Evolutionary conservation across 2,888 invertebrate genomes (phyloP), one percentile per base, ranked within the genome.

Genomic region (Phaedon cochleariae): DNA sequence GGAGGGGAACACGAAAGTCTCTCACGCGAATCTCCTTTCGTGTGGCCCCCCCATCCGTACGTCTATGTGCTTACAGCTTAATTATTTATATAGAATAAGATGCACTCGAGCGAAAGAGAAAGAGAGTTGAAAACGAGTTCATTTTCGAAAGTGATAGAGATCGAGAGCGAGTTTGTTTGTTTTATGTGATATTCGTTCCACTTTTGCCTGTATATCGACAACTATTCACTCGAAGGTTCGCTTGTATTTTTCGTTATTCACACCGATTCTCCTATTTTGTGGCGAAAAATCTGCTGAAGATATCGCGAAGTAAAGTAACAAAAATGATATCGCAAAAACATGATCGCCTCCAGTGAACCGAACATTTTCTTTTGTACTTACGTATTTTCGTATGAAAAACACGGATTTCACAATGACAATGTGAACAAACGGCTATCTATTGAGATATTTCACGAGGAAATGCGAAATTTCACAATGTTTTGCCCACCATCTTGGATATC

Each of bases 41-140:
- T 62, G 58, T 15, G 45, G 61, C 53, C 29, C 48, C 20, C 59
- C 63, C n/a, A n/a, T 68, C 59, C 62, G 15, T 61, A 54, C 31
- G 48, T 69, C 54, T 70, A 77, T 79, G 78, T 79, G 79, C 79
- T 81, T 81, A 79, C 75, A 75, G 81, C 81, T 81, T 81, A 79
- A 77, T 79, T 79, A 78, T 76, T 73, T 73, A 73, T 64, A 49
- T 79, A 76, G 77, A 72, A 73, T 81, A 81, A 79, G 80, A 77
- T 81, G 81, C 81, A 81, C 81, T 79, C 77, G 76, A n/a, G n/a
- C n/a, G n/a, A n/a, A n/a, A n/a, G 72, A 68, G 72, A 64, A 70
- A 69, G 70, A 73, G 60, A 69, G 71, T 69, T 55, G 64, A 69
- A 69, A 64, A 70, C 66, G 64, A 68, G 54, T 66, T 41, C 12